These are phyloP conservation scores for Esperia sulphurella DNA, from an alignment of 2,888 invertebrate genomes.

Conservation along the genomic window DNA sequence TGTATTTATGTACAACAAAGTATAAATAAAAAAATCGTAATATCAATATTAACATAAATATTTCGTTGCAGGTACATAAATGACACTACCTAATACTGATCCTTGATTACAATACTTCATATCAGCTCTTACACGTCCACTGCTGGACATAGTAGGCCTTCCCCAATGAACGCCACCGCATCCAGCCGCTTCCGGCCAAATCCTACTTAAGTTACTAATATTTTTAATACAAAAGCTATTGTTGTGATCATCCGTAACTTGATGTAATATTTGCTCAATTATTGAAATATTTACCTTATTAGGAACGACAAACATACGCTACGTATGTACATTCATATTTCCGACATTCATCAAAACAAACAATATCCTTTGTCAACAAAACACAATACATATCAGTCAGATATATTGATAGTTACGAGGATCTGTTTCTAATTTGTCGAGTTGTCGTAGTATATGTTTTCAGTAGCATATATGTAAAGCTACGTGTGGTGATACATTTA, in stretches of 20 bases:
- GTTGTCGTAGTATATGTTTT: not conserved
- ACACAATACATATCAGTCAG: constrained; percentile 2
- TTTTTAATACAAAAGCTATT: not conserved
- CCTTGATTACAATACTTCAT: no score
- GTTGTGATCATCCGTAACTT: no score
- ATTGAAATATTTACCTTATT: constrained; percentile 6
- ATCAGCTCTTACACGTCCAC: no score
- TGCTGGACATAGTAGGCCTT: no score
- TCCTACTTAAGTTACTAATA: not conserved
- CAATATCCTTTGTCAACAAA: constrained; percentile 18
- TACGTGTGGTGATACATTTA: not conserved
- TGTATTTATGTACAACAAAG: no score
- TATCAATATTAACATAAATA: no score
- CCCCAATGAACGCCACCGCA: no score
- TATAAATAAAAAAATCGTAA: no score
- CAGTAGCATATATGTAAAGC: not conserved
- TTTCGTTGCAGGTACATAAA: no score
- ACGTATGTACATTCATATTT: not conserved
- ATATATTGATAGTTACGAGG: constrained; percentile 14
- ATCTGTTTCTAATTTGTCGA: constrained; percentile 29
- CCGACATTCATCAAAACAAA: constrained; percentile 16
- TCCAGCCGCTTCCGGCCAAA: no score
- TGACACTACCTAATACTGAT: no score
- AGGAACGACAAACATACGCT: constrained; percentile 1
- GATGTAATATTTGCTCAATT: not conserved